Evolutionary conservation across 2,888 invertebrate genomes (phyloP), one percentile per base, ranked within the genome.

Genomic region (Neocrepidodera transversa): DNA sequence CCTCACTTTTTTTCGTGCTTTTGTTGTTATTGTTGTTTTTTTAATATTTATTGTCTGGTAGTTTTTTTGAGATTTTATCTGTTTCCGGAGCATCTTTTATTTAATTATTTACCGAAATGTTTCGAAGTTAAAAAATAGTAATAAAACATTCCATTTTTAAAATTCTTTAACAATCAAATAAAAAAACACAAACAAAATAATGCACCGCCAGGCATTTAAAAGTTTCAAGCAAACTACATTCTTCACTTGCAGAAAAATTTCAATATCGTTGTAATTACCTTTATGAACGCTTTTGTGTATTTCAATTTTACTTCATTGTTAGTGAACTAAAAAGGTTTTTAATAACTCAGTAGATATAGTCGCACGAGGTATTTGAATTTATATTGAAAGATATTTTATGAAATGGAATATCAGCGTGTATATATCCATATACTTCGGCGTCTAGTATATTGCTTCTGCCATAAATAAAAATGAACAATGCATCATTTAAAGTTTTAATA

Each of bases 241-340:
- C 28, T 45, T 45, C 45, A 45, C 13, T 16, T 28, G 45, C 45
- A 28, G 45, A 45, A 45, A 45, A 45, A 45, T 45, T 45, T 26
- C 45, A 45, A 45, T 45, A 45, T 45, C 45, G 14, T 14, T 8
- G 26, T 45, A 45, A 45, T 45, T 45, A 45, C 45, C 45, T 45
- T 23, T 45, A 14, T 26, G 45, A 45, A 45, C 26, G 45, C 45
- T 45, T 45, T 45, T 45, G 45, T 45, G 14, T 45, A 45, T 45
- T 45, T 45, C 45, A 45, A 45, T 45, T 45, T 45, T 26, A 26
- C 13, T 45, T 11, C 26, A 45, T 45, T 45, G 45, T 45, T 45
- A 6, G 28, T 28, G 45, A 45, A 45, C 23, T 45, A 28, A 45
- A 45, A 26, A 26, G 42, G 11, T 13, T 45, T 45, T 45, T 45